These are phyloP conservation scores for Leptatherina wallacei DNA, from an alignment of 2,797 vertebrate species.

Conservation along the genomic window DNA sequence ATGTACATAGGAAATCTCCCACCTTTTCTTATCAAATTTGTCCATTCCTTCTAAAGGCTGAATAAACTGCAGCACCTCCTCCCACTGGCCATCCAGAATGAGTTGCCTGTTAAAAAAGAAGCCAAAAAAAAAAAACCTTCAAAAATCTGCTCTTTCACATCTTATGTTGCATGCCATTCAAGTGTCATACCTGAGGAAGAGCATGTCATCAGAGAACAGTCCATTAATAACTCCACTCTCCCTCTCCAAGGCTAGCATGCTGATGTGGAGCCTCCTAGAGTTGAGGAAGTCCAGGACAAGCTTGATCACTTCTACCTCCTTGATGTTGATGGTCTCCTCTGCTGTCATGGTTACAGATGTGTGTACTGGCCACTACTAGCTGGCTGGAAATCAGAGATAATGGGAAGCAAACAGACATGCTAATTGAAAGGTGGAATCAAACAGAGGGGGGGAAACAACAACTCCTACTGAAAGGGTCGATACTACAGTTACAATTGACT, in stretches of 20 bases:
- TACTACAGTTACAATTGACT: too few species aligned
- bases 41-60: constrained; percentile 97
- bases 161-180: background rate
- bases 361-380: constrained; percentile 21
- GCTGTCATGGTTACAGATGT: constrained; percentile 88
- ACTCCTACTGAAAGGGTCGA: background rate
- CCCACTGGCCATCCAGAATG: constrained; percentile 97
- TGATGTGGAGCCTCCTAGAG: constrained; percentile 96
- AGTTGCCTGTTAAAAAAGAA: constrained; percentile 85
- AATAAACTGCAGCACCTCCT: constrained; percentile 98
- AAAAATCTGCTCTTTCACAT: background rate
- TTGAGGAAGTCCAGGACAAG: constrained; percentile 95
- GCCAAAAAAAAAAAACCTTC: constrained; percentile 10
- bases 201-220: constrained; percentile 98
- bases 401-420: background rate
- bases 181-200: constrained; percentile 90
- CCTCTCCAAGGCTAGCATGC: constrained; percentile 96
- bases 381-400: constrained; percentile 8
- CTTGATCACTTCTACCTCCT: constrained; percentile 97
- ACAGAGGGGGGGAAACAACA: too few species aligned
- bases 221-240: constrained; percentile 98
- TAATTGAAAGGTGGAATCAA: background rate
- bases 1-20: constrained; percentile 12
- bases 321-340: constrained; percentile 95
- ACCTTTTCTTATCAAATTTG: constrained; percentile 98